A percentile compares a stretch with the other conserved stretches of the same genome.
Evolutionary conservation across 2,113 vertebrate genomes (phyloP).

Genomic region (Candoia aspera): DNA sequence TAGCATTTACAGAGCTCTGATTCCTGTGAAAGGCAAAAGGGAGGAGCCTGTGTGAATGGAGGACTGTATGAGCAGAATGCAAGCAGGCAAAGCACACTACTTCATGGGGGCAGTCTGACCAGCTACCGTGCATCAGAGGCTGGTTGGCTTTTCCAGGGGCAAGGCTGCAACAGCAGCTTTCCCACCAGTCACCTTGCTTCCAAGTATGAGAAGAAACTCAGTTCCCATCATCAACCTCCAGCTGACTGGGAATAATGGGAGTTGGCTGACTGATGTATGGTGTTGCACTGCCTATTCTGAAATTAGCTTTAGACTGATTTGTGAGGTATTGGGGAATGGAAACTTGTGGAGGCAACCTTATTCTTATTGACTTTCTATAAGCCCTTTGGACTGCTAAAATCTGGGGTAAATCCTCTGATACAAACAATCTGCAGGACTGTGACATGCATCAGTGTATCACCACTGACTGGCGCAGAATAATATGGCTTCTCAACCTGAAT

Average conservation of each 20-base stretch:
- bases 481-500: background rate
- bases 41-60: background rate
- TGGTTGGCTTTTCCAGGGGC: background rate
- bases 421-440: background rate
- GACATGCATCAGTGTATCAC: background rate
- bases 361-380: background rate
- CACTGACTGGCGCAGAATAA: background rate
- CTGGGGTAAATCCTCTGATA: background rate
- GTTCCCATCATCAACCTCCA: background rate
- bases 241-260: background rate
- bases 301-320: background rate
- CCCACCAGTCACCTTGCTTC: background rate
- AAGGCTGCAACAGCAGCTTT: background rate
- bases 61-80: background rate
- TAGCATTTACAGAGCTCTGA: background rate
- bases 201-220: background rate
- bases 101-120: background rate
- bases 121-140: background rate
- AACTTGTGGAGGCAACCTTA: background rate
- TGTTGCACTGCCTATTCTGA: background rate
- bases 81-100: background rate
- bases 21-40: background rate
- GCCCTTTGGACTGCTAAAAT: background rate
- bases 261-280: background rate
- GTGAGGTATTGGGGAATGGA: background rate